phyloP scores from a whole-genome alignment of 2,888 invertebrate species.

The Cloeon dipterum region DNA sequence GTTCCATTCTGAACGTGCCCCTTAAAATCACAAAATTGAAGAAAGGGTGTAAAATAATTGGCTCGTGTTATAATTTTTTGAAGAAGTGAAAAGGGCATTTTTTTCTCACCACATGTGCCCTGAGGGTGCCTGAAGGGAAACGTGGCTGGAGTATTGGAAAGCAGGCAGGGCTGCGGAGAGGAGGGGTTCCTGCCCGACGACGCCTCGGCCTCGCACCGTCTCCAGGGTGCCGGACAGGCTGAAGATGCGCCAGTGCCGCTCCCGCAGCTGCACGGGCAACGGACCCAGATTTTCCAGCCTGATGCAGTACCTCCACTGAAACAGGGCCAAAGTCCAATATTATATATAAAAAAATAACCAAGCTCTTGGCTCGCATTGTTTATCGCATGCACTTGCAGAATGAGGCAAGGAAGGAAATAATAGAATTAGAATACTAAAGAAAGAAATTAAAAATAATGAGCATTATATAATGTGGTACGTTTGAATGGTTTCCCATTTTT shows the following conservation, averaged over 20 bases:
- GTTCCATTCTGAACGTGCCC: conserved; percentile 94
- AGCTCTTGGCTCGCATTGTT: too few species aligned
- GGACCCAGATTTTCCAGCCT: conserved; percentile 84
- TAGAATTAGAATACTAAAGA: too few species aligned
- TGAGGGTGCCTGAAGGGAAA: conserved; percentile 87
- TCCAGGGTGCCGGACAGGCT: conserved; percentile 82
- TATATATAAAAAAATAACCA: too few species aligned
- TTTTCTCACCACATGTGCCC: conserved; percentile 99
- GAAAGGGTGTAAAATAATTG: conserved; percentile 1
- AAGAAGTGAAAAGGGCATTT: background rate
- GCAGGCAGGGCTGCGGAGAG: conserved; percentile 71
- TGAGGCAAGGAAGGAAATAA: too few species aligned
- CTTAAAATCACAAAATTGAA: conserved; percentile 20
- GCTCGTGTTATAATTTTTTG: background rate
- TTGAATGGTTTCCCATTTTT: background rate
- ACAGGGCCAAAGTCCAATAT: conserved; percentile 9
- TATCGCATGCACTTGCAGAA: too few species aligned
- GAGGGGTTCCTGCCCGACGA: conserved; percentile 94
- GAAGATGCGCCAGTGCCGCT: conserved; percentile 97
- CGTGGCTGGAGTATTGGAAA: conserved; percentile 95
- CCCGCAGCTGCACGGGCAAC: conserved; percentile 72
- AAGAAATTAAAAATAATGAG: too few species aligned
- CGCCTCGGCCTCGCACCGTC: conserved; percentile 82
- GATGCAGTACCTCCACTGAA: conserved; percentile 92
- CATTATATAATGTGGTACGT: too few species aligned